A percentile compares a stretch with the other conserved stretches of the same genome.
Evolutionary conservation across 2,888 invertebrate species (phyloP).

Genomic region (Temnothorax ravouxi): DNA sequence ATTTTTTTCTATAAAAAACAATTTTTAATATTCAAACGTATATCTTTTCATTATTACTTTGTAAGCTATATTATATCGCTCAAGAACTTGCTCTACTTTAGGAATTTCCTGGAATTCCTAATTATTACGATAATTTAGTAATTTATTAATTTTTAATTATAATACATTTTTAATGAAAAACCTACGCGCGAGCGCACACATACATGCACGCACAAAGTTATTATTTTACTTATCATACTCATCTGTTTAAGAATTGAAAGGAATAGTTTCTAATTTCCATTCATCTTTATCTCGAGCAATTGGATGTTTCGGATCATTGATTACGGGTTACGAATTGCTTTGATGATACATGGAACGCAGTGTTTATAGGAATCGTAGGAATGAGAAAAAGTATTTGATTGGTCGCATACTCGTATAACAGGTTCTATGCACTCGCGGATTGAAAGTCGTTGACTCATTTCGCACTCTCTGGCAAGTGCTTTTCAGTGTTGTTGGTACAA

Average conservation of each 20-base stretch:
- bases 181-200: not conserved
- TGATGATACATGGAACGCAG: constrained; percentile 67
- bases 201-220: not conserved
- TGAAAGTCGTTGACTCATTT: constrained; percentile 83
- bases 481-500: constrained; percentile 58
- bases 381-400: constrained; percentile 75
- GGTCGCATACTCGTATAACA: constrained; percentile 71
- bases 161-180: not conserved
- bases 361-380: constrained; percentile 74
- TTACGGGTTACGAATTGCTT: constrained; percentile 60
- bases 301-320: constrained; percentile 54
- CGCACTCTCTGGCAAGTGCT: constrained; percentile 70
- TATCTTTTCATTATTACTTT: not conserved
- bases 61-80: not conserved
- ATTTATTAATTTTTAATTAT: not conserved
- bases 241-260: not conserved
- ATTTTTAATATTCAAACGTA: constrained; percentile 4
- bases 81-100: not conserved
- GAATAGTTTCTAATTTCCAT: not conserved
- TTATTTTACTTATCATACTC: not conserved
- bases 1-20: not conserved
- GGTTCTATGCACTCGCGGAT: constrained; percentile 77
- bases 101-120: not conserved
- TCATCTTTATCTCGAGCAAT: constrained; percentile 32
- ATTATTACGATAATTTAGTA: not conserved